Evolutionary conservation across 2,113 vertebrate species (phyloP), one percentile per base, ranked within the genome.

Genomic region (Arothron firmamentum): DNA sequence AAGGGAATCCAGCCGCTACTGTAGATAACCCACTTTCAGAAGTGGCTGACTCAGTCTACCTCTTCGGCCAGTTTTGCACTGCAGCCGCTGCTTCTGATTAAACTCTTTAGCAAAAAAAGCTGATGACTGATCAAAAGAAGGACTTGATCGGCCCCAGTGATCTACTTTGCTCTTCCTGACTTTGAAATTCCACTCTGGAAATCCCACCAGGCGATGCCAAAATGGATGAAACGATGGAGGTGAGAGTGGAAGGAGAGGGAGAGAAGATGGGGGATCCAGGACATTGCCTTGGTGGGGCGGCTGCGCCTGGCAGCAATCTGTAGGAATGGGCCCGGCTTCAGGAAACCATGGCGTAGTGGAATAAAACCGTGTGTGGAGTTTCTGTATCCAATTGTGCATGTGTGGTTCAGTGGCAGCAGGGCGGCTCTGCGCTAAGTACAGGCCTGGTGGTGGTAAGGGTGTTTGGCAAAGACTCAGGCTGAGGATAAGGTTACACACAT

Each of bases 311-410:
- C 66, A 70, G 76, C 58, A 51, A 69, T 74, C 60, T 52, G 61
- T 50, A 76, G 57, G 58, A 82, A 72, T 86, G 77, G 81, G 78
- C 81, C 59, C 64, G 14, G 62, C 77, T 72, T 81, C 79, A 87
- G 87, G 85, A 90, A 90, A 85, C 65, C 59, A 64, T 88, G 85
- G 79, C 82, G 79, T 87, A 86, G 84, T 89, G 86, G 90, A 90
- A 90, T 87, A 88, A 87, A 55, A 51, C 52, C 45, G 62, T 71
- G 56, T 34, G 52, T 34, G 25, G n/a, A 64, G 21, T 60, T 72
- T 78, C 72, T 78, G 75, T 72, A 75, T 82, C 78, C 68, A 76
- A 75, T 74, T 81, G 80, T 78, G 69, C 64, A 60, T 72, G 74
- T 84, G 86, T 67, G 84, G 81, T 82, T 78, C 61, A 69, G 78